A percentile compares a stretch with the other conserved stretches of the same genome.
Conservation (phyloP, 1,140 invertebrate species). For the Tribolium castaneum region DNA sequence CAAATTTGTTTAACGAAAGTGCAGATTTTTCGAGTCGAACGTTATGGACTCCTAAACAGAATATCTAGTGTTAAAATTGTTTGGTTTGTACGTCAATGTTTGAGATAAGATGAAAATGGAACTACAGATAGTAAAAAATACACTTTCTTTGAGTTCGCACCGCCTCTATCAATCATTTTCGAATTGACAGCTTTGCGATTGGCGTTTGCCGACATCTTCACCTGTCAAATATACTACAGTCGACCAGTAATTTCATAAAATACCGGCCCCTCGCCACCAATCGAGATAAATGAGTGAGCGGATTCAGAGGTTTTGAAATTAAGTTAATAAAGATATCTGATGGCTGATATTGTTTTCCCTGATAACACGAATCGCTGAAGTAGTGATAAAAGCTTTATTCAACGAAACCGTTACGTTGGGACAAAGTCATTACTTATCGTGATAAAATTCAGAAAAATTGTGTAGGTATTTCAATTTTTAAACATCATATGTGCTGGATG, state of each 20-base stretch:
- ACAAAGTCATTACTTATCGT: too few species aligned
- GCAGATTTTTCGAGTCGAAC: background rate
- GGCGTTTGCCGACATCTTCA: constrained; percentile 54
- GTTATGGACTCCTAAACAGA: constrained; percentile 21
- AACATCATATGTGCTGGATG: background rate
- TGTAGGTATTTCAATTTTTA: too few species aligned
- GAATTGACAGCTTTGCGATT: constrained; percentile 50
- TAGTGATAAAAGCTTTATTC: constrained; percentile 33
- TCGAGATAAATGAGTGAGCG: background rate
- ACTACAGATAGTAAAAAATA: constrained; percentile 29
- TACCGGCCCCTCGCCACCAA: background rate
- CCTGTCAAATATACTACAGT: constrained; percentile 47
- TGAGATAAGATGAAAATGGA: constrained; percentile 24
- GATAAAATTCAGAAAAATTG: too few species aligned
- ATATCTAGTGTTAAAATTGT: constrained; percentile 27
- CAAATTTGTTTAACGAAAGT: too few species aligned
- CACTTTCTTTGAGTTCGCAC: constrained; percentile 45
- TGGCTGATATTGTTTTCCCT: constrained; percentile 42
- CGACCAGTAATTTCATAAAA: constrained; percentile 1
- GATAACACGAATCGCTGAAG: constrained; percentile 23
- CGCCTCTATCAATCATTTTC: constrained; percentile 53
- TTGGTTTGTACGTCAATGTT: constrained; percentile 26
- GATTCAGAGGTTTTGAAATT: constrained; percentile 24
- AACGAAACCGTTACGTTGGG: background rate
- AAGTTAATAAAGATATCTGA: constrained; percentile 38